Evolutionary conservation across 2,113 vertebrate genomes (phyloP).

Genomic region (Spea multiplicata): DNA sequence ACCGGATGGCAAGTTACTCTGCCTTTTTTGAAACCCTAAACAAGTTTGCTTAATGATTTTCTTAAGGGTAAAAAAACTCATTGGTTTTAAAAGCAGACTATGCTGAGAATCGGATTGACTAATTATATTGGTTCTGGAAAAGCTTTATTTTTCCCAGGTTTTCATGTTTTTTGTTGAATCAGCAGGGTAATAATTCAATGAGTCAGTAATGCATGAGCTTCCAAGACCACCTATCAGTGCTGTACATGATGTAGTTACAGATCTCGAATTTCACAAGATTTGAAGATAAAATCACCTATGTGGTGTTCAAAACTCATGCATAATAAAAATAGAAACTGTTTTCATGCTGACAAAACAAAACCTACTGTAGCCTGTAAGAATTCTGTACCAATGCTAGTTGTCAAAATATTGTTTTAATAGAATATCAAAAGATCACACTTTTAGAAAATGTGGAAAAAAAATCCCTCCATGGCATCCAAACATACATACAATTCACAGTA

Average conservation of each 20-base stretch:
- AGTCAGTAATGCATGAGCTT: constrained; percentile 20
- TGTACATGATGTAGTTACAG: constrained; percentile 13
- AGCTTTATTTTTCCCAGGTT: background rate
- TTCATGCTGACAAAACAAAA: constrained; percentile 20
- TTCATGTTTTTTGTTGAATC: constrained; percentile 14
- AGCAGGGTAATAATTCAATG: constrained; percentile 26
- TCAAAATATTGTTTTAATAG: background rate
- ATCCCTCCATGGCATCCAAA: too few relatives aligned
- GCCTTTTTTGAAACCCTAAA: background rate
- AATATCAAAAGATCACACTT: background rate
- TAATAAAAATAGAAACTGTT: constrained; percentile 16
- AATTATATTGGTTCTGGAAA: background rate
- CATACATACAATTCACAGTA: too few relatives aligned
- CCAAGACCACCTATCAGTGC: constrained; percentile 11
- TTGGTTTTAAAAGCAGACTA: background rate
- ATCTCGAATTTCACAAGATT: constrained; percentile 7
- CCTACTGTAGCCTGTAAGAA: background rate
- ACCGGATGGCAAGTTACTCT: too few relatives aligned
- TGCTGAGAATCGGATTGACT: background rate
- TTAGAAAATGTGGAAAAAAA: background rate
- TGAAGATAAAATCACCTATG: constrained; percentile 15
- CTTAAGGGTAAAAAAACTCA: background rate
- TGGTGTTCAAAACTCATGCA: constrained; percentile 19
- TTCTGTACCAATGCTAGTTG: background rate
- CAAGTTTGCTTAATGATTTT: background rate